Evolutionary conservation across 2,888 invertebrate genomes (phyloP).

Genomic region (Actias luna): DNA sequence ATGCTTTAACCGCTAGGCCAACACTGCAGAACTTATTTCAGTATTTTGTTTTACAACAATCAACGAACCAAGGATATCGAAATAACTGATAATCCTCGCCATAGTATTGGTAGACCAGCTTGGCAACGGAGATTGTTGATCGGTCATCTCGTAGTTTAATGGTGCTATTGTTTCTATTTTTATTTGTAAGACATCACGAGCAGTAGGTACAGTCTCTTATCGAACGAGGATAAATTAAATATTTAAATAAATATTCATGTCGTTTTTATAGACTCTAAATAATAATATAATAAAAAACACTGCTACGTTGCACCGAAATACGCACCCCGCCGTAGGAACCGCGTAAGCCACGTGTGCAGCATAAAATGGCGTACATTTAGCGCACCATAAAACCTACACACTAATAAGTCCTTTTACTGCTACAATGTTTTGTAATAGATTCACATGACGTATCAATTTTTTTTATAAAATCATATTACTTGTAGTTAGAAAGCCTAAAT

Average conservation of each 20-base stretch:
- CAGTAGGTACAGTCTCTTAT: too few species aligned
- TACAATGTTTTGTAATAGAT: slow-evolving; percentile 45
- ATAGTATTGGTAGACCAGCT: background rate
- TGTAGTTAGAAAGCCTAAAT: too few species aligned
- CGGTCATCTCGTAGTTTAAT: background rate
- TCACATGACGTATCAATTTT: slow-evolving; percentile 25
- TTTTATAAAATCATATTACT: too few species aligned
- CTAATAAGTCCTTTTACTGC: slow-evolving; percentile 37
- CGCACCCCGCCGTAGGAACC: slow-evolving; percentile 36
- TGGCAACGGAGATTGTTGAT: background rate
- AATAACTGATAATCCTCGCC: background rate
- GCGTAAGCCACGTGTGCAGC: slow-evolving; percentile 40
- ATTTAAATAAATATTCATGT: background rate
- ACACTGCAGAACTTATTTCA: too few species aligned
- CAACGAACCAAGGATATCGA: background rate
- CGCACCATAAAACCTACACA: slow-evolving; percentile 49
- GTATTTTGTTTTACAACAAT: background rate
- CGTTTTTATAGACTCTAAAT: background rate
- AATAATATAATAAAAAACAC: background rate
- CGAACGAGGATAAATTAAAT: too few species aligned
- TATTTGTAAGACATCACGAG: too few species aligned
- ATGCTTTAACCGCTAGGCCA: too few species aligned
- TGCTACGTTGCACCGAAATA: slow-evolving; percentile 17
- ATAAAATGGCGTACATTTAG: slow-evolving; percentile 57
- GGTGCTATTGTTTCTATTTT: too few species aligned